phyloP scores from a whole-genome alignment of 2,797 vertebrate genomes.

The Paratrypauchen microcephalus region DNA sequence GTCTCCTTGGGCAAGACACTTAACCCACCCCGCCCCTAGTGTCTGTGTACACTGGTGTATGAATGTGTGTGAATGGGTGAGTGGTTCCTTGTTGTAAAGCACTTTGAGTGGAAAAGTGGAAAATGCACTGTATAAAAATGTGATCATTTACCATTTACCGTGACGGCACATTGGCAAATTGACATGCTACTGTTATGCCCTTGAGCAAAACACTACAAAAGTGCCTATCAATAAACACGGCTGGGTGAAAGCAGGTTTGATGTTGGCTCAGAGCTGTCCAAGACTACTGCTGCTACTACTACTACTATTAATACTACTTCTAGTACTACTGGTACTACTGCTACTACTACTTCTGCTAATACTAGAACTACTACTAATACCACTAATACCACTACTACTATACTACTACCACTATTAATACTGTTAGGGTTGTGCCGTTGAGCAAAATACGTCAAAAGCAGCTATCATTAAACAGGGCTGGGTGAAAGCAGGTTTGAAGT shows the following conservation, averaged over 20 bases:
- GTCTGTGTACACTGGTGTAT: too few relatives aligned
- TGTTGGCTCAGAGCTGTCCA: neutral
- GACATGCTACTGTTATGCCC: neutral
- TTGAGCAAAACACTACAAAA: neutral
- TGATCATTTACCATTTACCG: too few relatives aligned
- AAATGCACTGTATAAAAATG: too few relatives aligned
- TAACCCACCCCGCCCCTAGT: too few relatives aligned
- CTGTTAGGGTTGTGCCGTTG: neutral
- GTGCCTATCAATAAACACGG: neutral
- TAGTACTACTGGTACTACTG: neutral
- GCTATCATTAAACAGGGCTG: too few relatives aligned
- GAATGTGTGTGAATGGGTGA: too few relatives aligned
- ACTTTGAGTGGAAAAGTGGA: too few relatives aligned
- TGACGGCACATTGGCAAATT: neutral
- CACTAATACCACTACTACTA: neutral
- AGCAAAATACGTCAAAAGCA: too few relatives aligned
- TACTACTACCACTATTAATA: neutral
- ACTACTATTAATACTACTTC: neutral
- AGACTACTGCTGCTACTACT: neutral
- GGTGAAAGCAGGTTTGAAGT: too few relatives aligned
- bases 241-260: neutral
- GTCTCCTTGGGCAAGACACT: too few relatives aligned
- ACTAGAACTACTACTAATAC: neutral
- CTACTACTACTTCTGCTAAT: neutral
- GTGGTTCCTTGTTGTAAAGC: too few relatives aligned